phyloP scores from a whole-genome alignment of 2,113 vertebrate species.

The Cottus gobio region DNA sequence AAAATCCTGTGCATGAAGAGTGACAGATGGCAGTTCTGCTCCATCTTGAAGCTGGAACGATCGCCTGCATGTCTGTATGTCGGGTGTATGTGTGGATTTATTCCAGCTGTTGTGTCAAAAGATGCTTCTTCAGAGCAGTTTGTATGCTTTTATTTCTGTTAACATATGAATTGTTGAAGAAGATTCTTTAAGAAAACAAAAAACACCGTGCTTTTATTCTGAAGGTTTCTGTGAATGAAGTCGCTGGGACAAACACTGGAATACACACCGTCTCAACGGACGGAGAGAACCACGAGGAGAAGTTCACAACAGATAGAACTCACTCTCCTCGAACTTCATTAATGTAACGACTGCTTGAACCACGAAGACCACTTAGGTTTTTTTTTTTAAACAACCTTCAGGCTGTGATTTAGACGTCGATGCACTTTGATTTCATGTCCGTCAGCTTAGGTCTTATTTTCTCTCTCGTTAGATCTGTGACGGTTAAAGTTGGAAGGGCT shows the following conservation, averaged over 20 bases:
- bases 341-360: constrained; percentile 38
- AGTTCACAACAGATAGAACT: constrained; percentile 1
- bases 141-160: constrained; percentile 46
- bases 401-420: constrained; percentile 47
- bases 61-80: constrained; percentile 62
- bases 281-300: constrained; percentile 2
- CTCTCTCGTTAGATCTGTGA: constrained; percentile 17
- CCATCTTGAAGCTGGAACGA: constrained; percentile 35
- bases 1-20: constrained; percentile 64
- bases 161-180: constrained; percentile 28
- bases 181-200: constrained; percentile 2
- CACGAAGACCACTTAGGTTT: constrained; percentile 43
- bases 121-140: constrained; percentile 42
- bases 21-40: constrained; percentile 35
- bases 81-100: constrained; percentile 34
- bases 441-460: constrained; percentile 30
- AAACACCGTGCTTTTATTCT: constrained; percentile 46
- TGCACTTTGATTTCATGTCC: constrained; percentile 70
- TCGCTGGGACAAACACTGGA: constrained; percentile 64
- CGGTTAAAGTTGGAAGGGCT: constrained; percentile 12
- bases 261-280: not conserved
- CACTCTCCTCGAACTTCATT: constrained; percentile 26
- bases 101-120: constrained; percentile 54
- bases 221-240: constrained; percentile 52
- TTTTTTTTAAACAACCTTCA: constrained; percentile 36